Base-by-base conservation (phyloP, 2,797 vertebrate genomes). In the Halcyon smyrnensis region DNA sequence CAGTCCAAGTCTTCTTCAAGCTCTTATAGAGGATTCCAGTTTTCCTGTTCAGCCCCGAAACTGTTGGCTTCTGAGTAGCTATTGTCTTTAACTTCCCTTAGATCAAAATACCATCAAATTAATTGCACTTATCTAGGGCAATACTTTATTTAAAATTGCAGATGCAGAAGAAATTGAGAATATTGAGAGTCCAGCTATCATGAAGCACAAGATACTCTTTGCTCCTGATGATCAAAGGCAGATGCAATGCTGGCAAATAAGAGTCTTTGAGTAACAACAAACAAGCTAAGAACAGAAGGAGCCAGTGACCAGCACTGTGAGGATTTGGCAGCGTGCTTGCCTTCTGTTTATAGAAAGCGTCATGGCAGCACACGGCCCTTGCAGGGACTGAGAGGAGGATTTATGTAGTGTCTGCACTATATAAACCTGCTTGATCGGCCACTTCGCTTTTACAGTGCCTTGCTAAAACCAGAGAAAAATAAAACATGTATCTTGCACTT, bases 281-380 rank as follows among this genome's bases (percentile, higher is more conserved):
- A 93, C 78, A 90, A 94, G 84, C 60, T 91, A 89, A 87, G 95
- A 84, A 87, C 88, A 96, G 92, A 92, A 89, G 87, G 81, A 77
- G 73, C 78, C 83, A 71, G 89, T 68, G 36, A 51, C 65, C 82
- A 68, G 65, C 0, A 12, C 87, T 94, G 87, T 82, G 30, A 75
- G 69, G 85, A 85, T 82, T 89, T 97, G 95, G 96, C 95, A 95
- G 75, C 8, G 27, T 43, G 37, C 84, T 95, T 57, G 48, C 74
- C 90, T 87, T 80, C 95, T 93, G 84, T 95, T 94, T 95, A 96
- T 93, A 96, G 95, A 96, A 91, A 85, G 87, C 71, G 41, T 80
- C 93, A 95, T 87, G 88, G 95, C 86, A 94, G 91, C 46, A 32
- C 1, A 32, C 32, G 89, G 77, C 71, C 56, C 65, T 87, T 90